Conservation (phyloP, 2,888 invertebrate genomes). For the Hipparchia semele region DNA sequence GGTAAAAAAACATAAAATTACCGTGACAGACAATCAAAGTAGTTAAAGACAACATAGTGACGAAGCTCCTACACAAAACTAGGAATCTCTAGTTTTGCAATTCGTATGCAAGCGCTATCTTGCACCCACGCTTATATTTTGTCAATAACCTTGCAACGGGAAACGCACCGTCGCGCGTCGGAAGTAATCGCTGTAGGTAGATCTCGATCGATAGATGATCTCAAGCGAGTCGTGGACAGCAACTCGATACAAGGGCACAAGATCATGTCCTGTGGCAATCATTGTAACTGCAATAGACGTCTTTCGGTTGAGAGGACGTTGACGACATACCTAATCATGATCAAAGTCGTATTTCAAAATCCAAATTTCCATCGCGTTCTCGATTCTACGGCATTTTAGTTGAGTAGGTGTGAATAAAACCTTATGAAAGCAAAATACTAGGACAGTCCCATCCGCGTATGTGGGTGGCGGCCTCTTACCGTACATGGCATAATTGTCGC, state of each 20-base stretch:
- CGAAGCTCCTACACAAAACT: background rate
- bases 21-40: too few species aligned
- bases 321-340: too few species aligned
- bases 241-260: too few species aligned
- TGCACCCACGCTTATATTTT: background rate
- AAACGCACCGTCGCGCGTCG: too few species aligned
- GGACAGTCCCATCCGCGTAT: constrained; percentile 49
- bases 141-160: background rate
- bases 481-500: constrained; percentile 42
- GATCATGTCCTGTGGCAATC: too few species aligned
- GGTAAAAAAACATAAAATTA: too few species aligned
- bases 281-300: too few species aligned
- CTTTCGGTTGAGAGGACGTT: too few species aligned
- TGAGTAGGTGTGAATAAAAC: constrained; percentile 18
- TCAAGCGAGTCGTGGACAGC: too few species aligned
- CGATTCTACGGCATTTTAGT: constrained; percentile 37
- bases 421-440: constrained; percentile 56
- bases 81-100: background rate
- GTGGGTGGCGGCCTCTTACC: constrained; percentile 46
- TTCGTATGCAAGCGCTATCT: background rate
- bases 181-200: too few species aligned
- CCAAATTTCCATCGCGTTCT: background rate
- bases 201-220: too few species aligned
- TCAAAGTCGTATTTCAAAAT: background rate
- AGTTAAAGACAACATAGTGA: too few species aligned